Base-by-base conservation (phyloP, 23 tunicate species). In the Clavelina lepadiformis region DNA sequence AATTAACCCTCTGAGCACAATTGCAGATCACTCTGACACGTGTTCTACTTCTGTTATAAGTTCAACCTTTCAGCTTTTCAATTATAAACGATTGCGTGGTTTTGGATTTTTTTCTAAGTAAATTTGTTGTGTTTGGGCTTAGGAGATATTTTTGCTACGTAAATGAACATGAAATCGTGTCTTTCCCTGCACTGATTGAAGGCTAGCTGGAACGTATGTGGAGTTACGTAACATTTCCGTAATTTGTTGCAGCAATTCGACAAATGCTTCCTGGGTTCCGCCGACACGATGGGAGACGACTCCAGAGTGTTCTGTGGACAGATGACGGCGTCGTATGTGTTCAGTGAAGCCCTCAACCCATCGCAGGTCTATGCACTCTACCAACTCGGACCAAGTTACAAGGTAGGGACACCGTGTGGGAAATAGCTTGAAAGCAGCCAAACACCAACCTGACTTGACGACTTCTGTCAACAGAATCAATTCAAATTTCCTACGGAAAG, bases 201-300 rank as follows among this genome's bases (percentile, higher is more conserved):
- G n/a, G n/a, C n/a, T n/a, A n/a, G n/a, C n/a, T n/a, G n/a, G n/a
- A n/a, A n/a, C n/a, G n/a, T n/a, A n/a, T n/a, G n/a, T n/a, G n/a
- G n/a, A n/a, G n/a, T n/a, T n/a, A n/a, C n/a, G n/a, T n/a, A n/a
- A n/a, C n/a, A n/a, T n/a, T n/a, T n/a, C n/a, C n/a, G 5, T 35
- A 38, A 22, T 19, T 56, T 26, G 51, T 68, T 72, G 0, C 68
- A 89, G 89, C 89, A 86, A 74, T 94, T 67, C 55, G 99, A 94
- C 52, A 77, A 77, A 76, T 94, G 99, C 70, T 86, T 94, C 31
- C 76, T 94, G 56, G 99, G 99, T 1, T 94, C 95, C 7, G 95
- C 99, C 34, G 99, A 94, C 55, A 94, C 80, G 27, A n/a, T n/a
- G n/a, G 99, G 99, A 0, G 99, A 94, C 61, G 88, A 65, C 22